Evolutionary conservation across 2,888 invertebrate genomes (phyloP).

Genomic region (Drosophila picticornis): DNA sequence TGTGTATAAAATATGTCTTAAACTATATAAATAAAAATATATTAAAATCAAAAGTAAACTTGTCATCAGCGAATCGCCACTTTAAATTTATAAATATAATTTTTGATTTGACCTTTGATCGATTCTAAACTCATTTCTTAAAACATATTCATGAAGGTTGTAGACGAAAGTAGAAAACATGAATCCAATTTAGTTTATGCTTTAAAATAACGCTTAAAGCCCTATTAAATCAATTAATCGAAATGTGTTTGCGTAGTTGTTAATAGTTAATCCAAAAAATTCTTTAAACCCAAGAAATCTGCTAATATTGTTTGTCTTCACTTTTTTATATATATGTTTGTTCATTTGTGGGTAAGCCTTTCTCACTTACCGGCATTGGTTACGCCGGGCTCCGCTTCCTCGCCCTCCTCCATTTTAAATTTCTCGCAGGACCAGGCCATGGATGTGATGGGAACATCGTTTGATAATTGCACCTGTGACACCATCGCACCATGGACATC

Average conservation of each 20-base stretch:
- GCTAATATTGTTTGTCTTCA: background rate
- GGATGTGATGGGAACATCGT: constrained; percentile 93
- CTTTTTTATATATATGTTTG: background rate
- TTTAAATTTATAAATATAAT: background rate
- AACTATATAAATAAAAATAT: background rate
- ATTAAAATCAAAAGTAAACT: too few species aligned
- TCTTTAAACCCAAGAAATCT: background rate
- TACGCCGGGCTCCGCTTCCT: constrained; percentile 89
- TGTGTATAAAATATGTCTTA: background rate
- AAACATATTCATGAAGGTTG: background rate
- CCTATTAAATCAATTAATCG: background rate
- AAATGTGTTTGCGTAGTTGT: background rate
- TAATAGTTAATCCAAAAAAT: background rate
- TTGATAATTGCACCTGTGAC: constrained; percentile 94
- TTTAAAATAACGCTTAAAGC: too few species aligned
- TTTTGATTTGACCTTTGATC: background rate
- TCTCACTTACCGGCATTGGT: constrained; percentile 85
- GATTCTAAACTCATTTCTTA: background rate
- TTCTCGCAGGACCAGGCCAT: constrained; percentile 99
- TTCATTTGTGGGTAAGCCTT: background rate
- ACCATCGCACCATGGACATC: constrained; percentile 98
- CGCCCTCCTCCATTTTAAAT: constrained; percentile 98
- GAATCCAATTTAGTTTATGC: background rate
- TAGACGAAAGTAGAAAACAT: background rate
- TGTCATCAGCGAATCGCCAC: background rate